Conservation (phyloP, 2,113 vertebrate species). For the Clinocottus analis region DNA sequence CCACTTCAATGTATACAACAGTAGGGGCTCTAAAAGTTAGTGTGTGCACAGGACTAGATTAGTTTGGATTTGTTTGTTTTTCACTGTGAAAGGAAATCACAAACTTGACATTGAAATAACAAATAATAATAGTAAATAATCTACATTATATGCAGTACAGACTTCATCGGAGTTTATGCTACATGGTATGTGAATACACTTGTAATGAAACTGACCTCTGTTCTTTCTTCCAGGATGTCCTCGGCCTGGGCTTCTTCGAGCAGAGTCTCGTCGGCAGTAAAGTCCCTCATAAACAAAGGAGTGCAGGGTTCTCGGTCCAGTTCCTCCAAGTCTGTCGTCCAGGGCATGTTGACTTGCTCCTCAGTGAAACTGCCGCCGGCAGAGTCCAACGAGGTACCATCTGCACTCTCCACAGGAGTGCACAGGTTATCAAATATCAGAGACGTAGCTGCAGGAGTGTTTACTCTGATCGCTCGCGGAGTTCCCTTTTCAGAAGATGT, state of each 20-base stretch:
- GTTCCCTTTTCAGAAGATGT: constrained; percentile 28
- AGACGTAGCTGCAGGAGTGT: not conserved
- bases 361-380: constrained; percentile 54
- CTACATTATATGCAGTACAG: not conserved
- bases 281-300: constrained; percentile 37
- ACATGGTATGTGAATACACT: not conserved
- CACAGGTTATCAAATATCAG: not conserved
- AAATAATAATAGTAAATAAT: not conserved
- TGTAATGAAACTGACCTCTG: constrained; percentile 55
- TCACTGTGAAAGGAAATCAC: not conserved
- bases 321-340: constrained; percentile 61
- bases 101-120: not conserved
- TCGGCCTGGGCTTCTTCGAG: constrained; percentile 21
- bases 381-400: constrained; percentile 51
- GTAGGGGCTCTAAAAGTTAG: not conserved
- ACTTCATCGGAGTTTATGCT: not conserved
- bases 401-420: constrained; percentile 43
- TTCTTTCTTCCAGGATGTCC: constrained; percentile 42
- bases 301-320: constrained; percentile 34
- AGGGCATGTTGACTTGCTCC: constrained; percentile 57
- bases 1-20: not conserved
- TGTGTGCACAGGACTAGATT: not conserved
- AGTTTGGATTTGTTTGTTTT: not conserved
- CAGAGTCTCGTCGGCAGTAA: constrained; percentile 52
- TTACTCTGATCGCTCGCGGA: constrained; percentile 6